Percentiles rank a stretch among this genome's conserved stretches.
Conservation (phyloP, 53 echinoderm and acorn worm species). For the Apostichopus leukothele region DNA sequence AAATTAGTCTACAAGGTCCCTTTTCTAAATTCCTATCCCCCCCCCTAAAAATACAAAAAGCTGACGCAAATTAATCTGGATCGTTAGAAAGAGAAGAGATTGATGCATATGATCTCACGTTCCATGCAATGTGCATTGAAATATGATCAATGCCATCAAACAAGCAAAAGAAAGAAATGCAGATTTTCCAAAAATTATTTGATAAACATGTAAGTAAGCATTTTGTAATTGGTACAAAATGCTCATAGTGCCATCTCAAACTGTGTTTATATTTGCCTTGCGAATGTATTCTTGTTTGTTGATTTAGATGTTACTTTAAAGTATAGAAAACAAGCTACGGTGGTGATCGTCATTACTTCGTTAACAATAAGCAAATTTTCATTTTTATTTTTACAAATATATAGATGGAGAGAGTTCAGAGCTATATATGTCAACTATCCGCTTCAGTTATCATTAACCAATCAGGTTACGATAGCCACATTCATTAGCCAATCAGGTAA, state of each 20-base stretch:
- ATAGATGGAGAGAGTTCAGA: no score
- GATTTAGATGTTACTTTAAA: no score
- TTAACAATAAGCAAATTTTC: no score
- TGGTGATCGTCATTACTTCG: no score
- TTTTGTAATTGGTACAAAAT: not conserved
- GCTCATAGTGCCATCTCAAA: not conserved
- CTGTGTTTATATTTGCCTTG: not conserved
- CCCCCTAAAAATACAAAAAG: not conserved
- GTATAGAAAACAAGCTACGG: no score
- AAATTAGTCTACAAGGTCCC: not conserved
- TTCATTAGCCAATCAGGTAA: no score
- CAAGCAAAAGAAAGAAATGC: not conserved
- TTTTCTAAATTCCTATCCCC: not conserved
- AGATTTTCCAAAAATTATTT: no score
- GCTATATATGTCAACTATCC: no score
- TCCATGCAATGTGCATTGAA: not conserved
- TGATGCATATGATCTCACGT: not conserved
- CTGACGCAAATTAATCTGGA: not conserved
- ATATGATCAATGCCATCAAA: not conserved
- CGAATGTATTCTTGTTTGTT: not conserved
- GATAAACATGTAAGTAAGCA: not conserved
- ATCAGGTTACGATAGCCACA: no score
- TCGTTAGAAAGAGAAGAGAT: not conserved
- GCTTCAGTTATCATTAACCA: no score
- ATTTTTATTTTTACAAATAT: no score